Conservation (phyloP, 2,113 vertebrate genomes). For the Pan troglodytes region NHGRI_mPanTro3-v2.1_pri NC_072407.2:22775001-22775500, state of each 20-base stretch:
- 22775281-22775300: no score
- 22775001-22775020: neutral
- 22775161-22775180: no score
- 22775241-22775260: no score
- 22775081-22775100: neutral
- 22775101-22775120: neutral
- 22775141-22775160: no score
- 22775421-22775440: neutral
- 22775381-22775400: neutral
- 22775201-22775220: no score
- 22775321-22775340: no score
- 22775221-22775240: no score
- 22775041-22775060: neutral
- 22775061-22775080: neutral
- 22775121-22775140: neutral
- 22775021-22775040: neutral
- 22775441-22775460: neutral
- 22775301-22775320: no score
- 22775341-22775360: no score
- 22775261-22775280: no score
- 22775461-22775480: neutral
- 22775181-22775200: no score
- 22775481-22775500: neutral
- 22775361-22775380: no score
- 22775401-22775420: neutral